Evolutionary conservation across 2,888 invertebrate genomes (phyloP), one percentile per base, ranked within the genome.

Genomic region (Syrphus vitripennis): DNA sequence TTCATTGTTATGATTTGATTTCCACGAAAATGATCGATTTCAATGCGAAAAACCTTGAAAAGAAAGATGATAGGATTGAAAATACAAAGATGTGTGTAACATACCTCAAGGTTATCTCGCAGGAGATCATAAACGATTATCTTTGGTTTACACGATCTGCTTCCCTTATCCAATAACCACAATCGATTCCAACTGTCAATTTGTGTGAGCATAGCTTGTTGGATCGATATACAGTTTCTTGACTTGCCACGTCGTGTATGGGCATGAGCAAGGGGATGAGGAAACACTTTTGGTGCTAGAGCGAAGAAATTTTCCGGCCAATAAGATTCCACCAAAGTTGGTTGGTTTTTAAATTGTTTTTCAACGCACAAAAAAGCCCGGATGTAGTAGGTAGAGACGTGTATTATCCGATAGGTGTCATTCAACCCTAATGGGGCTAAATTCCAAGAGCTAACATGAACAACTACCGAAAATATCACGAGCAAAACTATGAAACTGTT

Each of bases 131-230:
- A 91, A 24, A 90, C 91, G 48, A 91, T 89, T 31, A 91, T 81
- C 16, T 91, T 90, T n/a, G 91, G 90, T 4, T 88, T 26, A 65
- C 91, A 91, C 5, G 79, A 45, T 4, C 61, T 42, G 6, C 31
- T 71, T 14, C 71, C 76, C 10, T 65, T 87, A 84, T 91, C 91
- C 89, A 91, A 89, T 19, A 91, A 89, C 91, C 91, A 91, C 3
- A 91, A 70, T 1, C 91, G 89, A 74, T 89, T 91, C 34, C 91
- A 82, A 16, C 90, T 90, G 48, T 91, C 91, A 57, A 91, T 90
- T 57, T 91, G 91, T 3, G 91, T 90, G 90, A 91, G 90, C 26
- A 89, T 88, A 0, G 91, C 90, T 77, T 91, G 91, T 48, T 91
- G 91, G 87, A 91, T 76, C 2, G 88, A 87, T 1, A 88, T 87